These are phyloP conservation scores for Smutsia temminckii DNA, from an alignment of 2,797 vertebrate genomes.

Conservation along the genomic window DNA sequence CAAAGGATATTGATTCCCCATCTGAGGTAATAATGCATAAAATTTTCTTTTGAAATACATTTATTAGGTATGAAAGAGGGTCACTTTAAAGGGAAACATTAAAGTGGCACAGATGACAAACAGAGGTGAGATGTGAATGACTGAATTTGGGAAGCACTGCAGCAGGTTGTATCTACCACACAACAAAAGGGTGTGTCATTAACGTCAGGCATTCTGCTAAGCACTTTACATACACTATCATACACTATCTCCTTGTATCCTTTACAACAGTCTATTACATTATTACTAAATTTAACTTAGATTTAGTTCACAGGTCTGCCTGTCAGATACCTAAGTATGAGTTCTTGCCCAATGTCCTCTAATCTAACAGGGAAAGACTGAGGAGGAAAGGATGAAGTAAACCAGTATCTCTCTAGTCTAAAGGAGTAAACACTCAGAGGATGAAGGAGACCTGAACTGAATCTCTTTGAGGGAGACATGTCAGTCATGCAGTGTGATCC, in stretches of 20 bases:
- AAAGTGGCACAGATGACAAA: background rate
- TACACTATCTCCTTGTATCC: background rate
- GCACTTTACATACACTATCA: background rate
- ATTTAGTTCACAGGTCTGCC: background rate
- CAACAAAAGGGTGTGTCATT: background rate
- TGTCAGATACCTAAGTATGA: background rate
- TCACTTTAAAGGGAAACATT: background rate
- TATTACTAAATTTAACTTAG: background rate
- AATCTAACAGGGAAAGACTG: no score
- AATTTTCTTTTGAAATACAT: background rate
- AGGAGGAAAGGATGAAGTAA: no score
- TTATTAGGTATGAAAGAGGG: background rate
- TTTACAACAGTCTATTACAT: background rate
- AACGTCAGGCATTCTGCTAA: background rate
- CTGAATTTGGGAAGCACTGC: background rate
- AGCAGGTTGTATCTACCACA: background rate
- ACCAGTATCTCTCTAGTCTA: background rate
- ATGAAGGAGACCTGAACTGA: conserved; percentile 2
- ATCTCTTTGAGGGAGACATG: background rate
- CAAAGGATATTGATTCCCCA: background rate
- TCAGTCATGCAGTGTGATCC: background rate
- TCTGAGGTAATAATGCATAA: background rate
- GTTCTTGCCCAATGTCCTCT: background rate
- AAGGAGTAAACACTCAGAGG: background rate
- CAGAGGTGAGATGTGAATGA: background rate